Conservation (phyloP, 1,140 invertebrate species). For the Cryptotermes secundus region DNA sequence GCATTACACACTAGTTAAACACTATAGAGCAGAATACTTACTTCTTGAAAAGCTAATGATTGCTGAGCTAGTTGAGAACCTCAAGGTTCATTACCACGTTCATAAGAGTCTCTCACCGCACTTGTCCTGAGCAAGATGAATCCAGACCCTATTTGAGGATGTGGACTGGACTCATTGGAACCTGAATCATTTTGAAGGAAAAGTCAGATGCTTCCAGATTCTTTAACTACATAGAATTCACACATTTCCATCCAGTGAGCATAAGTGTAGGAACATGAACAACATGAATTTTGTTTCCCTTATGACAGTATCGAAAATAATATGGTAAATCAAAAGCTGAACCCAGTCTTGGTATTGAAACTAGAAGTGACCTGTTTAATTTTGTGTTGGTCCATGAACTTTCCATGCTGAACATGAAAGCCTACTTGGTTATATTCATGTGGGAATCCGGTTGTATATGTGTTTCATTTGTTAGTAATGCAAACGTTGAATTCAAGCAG, state of each 20-base stretch:
- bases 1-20: too few relatives aligned
- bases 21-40: too few relatives aligned
- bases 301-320: background rate
- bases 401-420: background rate
- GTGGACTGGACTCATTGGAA: too few relatives aligned
- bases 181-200: too few relatives aligned
- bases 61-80: too few relatives aligned
- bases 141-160: too few relatives aligned
- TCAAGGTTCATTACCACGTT: too few relatives aligned
- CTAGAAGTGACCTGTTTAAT: background rate
- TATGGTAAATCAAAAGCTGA: background rate
- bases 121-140: too few relatives aligned
- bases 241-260: slow-evolving; percentile 9
- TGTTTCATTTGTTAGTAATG: background rate
- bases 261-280: background rate
- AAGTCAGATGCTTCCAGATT: background rate
- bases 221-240: background rate
- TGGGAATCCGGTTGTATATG: background rate
- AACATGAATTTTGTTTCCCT: background rate
- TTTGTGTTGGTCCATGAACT: background rate
- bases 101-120: too few relatives aligned
- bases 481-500: slow-evolving; percentile 2
- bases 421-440: background rate
- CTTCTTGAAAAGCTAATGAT: too few relatives aligned
- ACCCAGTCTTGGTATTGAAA: background rate